Evolutionary conservation across 1,140 invertebrate species (phyloP).

Genomic region (Philaenus spumarius): DNA sequence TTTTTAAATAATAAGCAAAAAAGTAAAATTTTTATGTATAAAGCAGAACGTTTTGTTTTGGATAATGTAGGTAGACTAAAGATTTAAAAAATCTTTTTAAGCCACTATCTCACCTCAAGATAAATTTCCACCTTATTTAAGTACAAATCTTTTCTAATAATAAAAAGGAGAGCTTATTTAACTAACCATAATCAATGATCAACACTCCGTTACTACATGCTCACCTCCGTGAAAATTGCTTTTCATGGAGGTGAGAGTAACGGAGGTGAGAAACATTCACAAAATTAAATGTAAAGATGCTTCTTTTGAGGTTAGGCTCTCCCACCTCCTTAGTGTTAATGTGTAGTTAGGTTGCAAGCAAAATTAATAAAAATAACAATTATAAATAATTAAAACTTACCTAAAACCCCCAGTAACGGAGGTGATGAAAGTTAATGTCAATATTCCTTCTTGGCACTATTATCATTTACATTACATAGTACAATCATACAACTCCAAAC

Average conservation of each 20-base stretch:
- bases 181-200: too few species aligned
- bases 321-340: background rate
- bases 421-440: background rate
- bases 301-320: slow-evolving; percentile 1
- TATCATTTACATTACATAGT: background rate
- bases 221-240: slow-evolving; percentile 1
- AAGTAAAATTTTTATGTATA: too few species aligned
- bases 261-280: too few species aligned
- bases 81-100: too few species aligned
- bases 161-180: background rate
- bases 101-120: too few species aligned
- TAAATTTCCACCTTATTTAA: too few species aligned
- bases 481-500: background rate
- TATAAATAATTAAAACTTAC: background rate
- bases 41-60: too few species aligned
- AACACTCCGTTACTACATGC: slow-evolving; percentile 1
- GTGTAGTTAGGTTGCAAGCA: background rate
- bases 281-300: background rate
- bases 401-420: background rate
- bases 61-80: too few species aligned
- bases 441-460: background rate
- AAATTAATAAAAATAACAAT: background rate
- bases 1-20: too few species aligned
- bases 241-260: too few species aligned
- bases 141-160: background rate